Base-by-base conservation (phyloP, 2,888 invertebrate species). In the Theristus sp. region DNA sequence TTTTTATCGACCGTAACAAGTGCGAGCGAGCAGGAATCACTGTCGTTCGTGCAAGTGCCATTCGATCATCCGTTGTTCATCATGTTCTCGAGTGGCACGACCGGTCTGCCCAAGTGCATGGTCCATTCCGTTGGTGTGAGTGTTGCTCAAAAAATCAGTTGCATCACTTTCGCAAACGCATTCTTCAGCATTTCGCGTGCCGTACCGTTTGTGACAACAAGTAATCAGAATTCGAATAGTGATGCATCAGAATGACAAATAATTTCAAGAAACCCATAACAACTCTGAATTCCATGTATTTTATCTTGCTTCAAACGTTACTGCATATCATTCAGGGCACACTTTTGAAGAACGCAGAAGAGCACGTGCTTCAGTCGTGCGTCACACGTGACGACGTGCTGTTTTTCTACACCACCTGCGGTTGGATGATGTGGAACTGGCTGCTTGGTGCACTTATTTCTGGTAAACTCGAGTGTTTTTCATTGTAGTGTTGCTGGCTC, bases 401-500 rank as follows among this genome's bases (percentile, higher is more conserved):
- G 65, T 70, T 81, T 59, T 81, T 80, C 70, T 81, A 79, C 69
- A 80, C 81, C 24, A 80, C 80, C 3, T 78, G 78, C 31, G 81
- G 81, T 25, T 81, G 81, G 81, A 81, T 81, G 80, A 81, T 81
- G 80, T 81, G 80, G 79, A 80, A 81, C 67, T 81, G 81, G 80
- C 68, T 77, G 60, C 76, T 80, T 30, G 73, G 76, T 1, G 73
- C 74, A 3, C 69, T 79, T 60, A 75, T 76, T 47, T 70, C 75
- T 1, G 77, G 80, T 17, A n/a, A n/a, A n/a, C n/a, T n/a, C n/a
- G n/a, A n/a, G n/a, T n/a, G n/a, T n/a, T n/a, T n/a, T n/a, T n/a
- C n/a, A n/a, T n/a, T n/a, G n/a, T n/a, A n/a, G 13, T 49, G 24
- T 49, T 24, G 49, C 13, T 49, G 3, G 20, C 13, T 49, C 20